Evolutionary conservation across 2,113 vertebrate species (phyloP).

Genomic region (Corynorhinus townsendii): DNA sequence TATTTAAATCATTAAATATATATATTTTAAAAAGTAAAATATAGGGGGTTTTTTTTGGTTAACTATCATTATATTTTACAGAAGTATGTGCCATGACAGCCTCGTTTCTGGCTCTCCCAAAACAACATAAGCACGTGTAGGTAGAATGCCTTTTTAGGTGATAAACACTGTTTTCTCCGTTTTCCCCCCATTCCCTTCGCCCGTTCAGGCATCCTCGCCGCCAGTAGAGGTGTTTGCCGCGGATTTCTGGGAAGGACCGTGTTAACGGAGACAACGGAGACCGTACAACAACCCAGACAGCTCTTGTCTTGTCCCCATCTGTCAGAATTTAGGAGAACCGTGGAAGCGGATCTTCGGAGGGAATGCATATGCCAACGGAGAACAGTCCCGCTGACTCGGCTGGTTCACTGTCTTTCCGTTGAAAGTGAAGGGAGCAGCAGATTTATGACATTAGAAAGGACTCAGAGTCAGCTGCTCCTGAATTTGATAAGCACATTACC

Average conservation of each 20-base stretch:
- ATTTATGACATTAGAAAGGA: not conserved
- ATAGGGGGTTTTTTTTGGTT: not conserved
- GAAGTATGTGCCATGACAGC: not conserved
- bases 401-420: too few species aligned
- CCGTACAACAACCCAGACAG: too few species aligned
- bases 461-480: not conserved
- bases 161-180: not conserved
- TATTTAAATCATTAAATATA: too few species aligned
- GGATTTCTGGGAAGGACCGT: not conserved
- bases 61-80: conserved; percentile 24
- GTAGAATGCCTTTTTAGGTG: not conserved
- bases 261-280: not conserved
- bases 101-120: not conserved
- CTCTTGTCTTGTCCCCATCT: too few species aligned
- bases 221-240: not conserved
- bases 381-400: too few species aligned
- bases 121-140: not conserved
- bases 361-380: too few species aligned
- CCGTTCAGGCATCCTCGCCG: not conserved
- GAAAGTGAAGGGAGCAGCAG: too few species aligned
- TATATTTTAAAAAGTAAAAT: too few species aligned
- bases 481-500: not conserved
- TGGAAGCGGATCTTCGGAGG: too few species aligned
- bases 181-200: not conserved
- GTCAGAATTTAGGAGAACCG: too few species aligned